Conservation (phyloP, 2,113 vertebrate species). For the Rhodinocichla rosea region DNA sequence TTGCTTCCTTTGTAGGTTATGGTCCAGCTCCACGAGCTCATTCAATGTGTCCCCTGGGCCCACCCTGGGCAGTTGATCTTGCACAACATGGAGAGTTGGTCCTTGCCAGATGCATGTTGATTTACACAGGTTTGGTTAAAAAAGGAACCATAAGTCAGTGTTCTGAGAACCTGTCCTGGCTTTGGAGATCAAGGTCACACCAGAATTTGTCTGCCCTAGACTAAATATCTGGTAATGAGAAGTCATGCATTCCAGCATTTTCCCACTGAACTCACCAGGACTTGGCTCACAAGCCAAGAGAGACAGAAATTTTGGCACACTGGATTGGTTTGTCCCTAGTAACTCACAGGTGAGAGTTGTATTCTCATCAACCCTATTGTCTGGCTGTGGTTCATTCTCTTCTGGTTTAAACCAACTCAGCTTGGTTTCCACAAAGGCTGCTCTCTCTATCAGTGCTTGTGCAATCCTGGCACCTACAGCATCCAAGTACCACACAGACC, state of each 20-base stretch:
- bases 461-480: background rate
- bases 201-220: background rate
- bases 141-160: background rate
- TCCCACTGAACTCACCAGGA: background rate
- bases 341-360: background rate
- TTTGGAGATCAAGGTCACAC: background rate
- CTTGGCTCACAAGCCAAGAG: background rate
- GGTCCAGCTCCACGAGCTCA: background rate
- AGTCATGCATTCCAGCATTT: background rate
- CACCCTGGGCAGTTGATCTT: background rate
- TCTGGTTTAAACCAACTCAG: background rate
- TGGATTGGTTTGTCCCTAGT: background rate
- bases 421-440: background rate
- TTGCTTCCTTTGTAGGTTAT: rapidly evolving
- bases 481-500: background rate
- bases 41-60: background rate
- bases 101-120: background rate
- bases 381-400: background rate
- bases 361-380: background rate
- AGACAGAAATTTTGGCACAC: background rate
- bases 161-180: background rate
- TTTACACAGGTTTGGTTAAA: background rate
- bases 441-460: background rate
- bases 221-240: background rate
- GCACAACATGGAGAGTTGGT: background rate